Evolutionary conservation across 2,797 vertebrate genomes (phyloP), one percentile per base, ranked within the genome.

Genomic region (Catamblyrhynchus diadema): DNA sequence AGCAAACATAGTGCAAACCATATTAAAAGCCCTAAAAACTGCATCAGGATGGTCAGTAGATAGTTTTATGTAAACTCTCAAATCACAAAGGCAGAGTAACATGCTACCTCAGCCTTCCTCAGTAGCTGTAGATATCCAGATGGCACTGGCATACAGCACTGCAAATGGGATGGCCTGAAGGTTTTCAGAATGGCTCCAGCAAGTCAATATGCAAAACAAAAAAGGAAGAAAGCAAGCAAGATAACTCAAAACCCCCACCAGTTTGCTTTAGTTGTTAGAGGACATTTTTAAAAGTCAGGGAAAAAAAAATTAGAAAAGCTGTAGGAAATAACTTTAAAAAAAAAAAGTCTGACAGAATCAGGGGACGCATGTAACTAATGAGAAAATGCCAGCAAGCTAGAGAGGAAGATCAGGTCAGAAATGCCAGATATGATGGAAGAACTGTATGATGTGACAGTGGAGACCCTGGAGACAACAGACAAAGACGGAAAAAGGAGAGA

Each of bases 391-490:
- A 87, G 90, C 61, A 73, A 90, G 93, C 91, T 77, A 35, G 86
- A 94, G 96, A 94, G 87, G 94, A 94, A 95, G 94, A 94, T 87
- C 81, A 66, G 96, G 96, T 97, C 97, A 97, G 78, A 96, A 96
- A 96, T 95, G 96, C 93, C 93, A 96, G 88, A 92, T 89, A 88
- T 71, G 96, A 96, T 96, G 93, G 96, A 95, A 95, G 73, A 97
- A 97, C 84, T 81, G 83, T 96, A 95, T 94, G 88, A 95, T 96
- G 90, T 94, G 95, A 96, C 97, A 95, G 95, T 89, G 81, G 96
- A 95, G 84, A 57, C 93, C 94, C 95, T 90, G 94, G 94, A 96
- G 95, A 95, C 86, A 88, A 85, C 79, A 97, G 91, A 96, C 88
- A 95, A 97, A 96, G 89, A 86, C 86, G 88, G 86, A 81, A 94